These are phyloP conservation scores for Geococcyx californianus DNA, from an alignment of 2,113 vertebrate species.

Conservation along the genomic window DNA sequence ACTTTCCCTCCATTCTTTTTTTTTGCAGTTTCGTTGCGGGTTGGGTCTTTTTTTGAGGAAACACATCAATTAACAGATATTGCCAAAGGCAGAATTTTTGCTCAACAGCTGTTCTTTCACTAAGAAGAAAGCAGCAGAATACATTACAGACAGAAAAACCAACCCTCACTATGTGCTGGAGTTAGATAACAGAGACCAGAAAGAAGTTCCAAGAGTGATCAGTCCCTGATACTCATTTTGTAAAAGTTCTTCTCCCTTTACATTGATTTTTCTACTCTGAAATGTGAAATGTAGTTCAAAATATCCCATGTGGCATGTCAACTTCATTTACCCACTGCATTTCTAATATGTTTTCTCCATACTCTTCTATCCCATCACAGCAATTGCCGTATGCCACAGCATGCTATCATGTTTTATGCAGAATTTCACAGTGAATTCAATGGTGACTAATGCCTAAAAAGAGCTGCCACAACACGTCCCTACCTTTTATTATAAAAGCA, in stretches of 20 bases:
- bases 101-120: conserved; percentile 72
- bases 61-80: conserved; percentile 74
- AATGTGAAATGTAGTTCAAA: conserved; percentile 59
- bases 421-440: conserved; percentile 60
- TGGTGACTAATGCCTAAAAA: conserved; percentile 56
- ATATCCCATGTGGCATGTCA: conserved; percentile 61
- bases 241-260: conserved; percentile 49
- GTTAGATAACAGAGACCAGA: conserved; percentile 37
- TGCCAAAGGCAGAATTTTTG: conserved; percentile 70
- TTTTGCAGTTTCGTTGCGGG: neutral
- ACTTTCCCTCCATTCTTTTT: neutral
- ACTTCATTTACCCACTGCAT: conserved; percentile 61
- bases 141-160: conserved; percentile 37
- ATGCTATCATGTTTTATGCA: conserved; percentile 65
- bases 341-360: conserved; percentile 62
- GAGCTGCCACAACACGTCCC: conserved; percentile 34
- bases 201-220: conserved; percentile 21
- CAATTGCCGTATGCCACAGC: conserved; percentile 57
- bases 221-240: conserved; percentile 25
- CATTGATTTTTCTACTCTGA: conserved; percentile 52
- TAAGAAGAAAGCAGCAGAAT: conserved; percentile 58
- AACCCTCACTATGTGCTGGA: neutral
- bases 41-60: neutral
- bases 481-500: neutral
- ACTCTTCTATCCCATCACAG: conserved; percentile 42